Base-by-base conservation (phyloP, 1,140 invertebrate species). In the Zophobas morio region DNA sequence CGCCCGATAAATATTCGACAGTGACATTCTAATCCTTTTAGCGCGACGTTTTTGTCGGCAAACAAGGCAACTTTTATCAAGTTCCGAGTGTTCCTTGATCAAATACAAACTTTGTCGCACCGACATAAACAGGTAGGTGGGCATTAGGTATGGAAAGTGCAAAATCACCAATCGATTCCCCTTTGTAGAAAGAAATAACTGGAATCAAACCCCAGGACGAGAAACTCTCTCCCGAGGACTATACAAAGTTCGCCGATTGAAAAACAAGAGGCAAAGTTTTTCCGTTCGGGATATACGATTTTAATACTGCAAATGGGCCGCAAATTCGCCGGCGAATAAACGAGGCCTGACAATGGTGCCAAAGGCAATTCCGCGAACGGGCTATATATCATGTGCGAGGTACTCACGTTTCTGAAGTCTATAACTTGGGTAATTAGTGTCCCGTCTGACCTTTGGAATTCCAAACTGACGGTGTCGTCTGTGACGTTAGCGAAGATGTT, bases 391-490 rank as follows among this genome's bases (percentile, higher is more conserved):
- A 77, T 77, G 34, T 56, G 20, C 34, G 47, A 33, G 2, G 37
- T 77, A 91, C 92, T 93, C 90, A 97, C 96, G 89, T 96, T 96
- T 89, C 93, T 94, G 86, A 98, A 98, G 86, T 99, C 96, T 75
- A 98, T 94, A 40, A 98, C 91, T 86, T 98, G 96, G 4, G 95
- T 96, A 37, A 98, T 92, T 79, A 96, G 89, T 5, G 96, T 96
- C 57, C 96, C 96, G 86, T 99, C 96, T 1, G 94, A 93, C 77
- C 95, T 90, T 85, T 96, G 92, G 84, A 97, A 97, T 85, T 98
- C 95, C 73, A 98, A 87, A 5, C 90, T 94, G 56, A 98, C 94
- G 35, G 94, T 93, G 86, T 99, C 96, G 80, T 96, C 95, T 47
- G 91, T 94, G 56, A 96, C 93, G 87, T 98, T 98, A 8, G 96